Evolutionary conservation across 2,797 vertebrate species (phyloP), one percentile per base, ranked within the genome.

Genomic region (Rhinophrynus dorsalis): DNA sequence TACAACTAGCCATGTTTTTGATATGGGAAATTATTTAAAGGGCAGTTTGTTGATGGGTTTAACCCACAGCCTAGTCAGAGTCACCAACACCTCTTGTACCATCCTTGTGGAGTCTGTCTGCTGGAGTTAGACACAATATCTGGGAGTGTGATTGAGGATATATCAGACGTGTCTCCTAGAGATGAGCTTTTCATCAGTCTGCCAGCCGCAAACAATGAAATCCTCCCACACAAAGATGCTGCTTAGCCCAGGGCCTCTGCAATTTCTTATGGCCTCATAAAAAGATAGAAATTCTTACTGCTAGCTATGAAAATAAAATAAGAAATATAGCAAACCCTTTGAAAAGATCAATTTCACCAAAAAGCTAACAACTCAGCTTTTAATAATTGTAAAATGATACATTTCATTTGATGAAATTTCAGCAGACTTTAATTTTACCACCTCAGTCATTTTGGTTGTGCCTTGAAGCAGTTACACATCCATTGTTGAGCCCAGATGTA

Each of bases 141-240:
- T 52, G 45, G 18, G 45, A 29, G 45, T 42, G 38, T 58, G 12
- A 59, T 35, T 10, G 23, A 66, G 45, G 26, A 56, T 26, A 13
- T 35, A 9, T 27, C 48, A 52, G 26, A 17, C 38, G 18, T 47
- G 30, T 63, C 30, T 71, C 40, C 42, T 29, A 57, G 68, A 65
- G 32, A 72, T 5, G n/a, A 52, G 35, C 20, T 24, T 45, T 73
- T 59, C 26, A 59, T 73, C 37, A 52, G 35, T 35, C 24, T 59
- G n/a, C 54, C 23, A 72, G 24, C 21, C 27, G 40, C 52, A 40
- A 63, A 71, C 68, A 71, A 56, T 57, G 17, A 58, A 64, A 65
- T 72, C 52, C 51, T 23, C 68, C 68, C 60, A 65, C 68, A n/a
- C 69, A 73, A 52, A 44, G 63, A 58, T 66, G 54, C 20, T 73